Conservation (phyloP, 2,113 vertebrate species). For the Typhlomys cinereus region DNA sequence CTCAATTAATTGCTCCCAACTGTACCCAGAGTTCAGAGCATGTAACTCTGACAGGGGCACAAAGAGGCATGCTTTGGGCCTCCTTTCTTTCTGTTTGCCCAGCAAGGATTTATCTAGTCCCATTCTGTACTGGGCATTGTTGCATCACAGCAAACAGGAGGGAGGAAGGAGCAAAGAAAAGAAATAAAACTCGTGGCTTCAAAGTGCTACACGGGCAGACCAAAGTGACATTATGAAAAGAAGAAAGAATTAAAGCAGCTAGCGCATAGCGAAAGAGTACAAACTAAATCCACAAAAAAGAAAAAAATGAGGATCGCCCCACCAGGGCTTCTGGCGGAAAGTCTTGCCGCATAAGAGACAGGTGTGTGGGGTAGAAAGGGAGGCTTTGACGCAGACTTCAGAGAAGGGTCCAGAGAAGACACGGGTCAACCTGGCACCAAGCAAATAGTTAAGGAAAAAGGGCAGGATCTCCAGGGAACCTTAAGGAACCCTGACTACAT, state of each 20-base stretch:
- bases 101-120: background rate
- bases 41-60: too few species aligned
- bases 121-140: background rate
- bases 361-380: fast-evolving
- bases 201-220: background rate
- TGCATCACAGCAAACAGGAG: background rate
- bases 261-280: background rate
- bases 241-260: background rate
- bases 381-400: fast-evolving
- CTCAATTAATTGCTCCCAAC: too few species aligned
- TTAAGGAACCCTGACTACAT: background rate
- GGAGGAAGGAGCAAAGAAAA: background rate
- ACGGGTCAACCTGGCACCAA: too few species aligned
- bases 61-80: fast-evolving
- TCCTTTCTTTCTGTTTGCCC: background rate
- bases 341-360: background rate
- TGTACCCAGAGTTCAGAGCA: too few species aligned
- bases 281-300: background rate
- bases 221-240: background rate
- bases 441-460: too few species aligned
- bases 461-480: background rate
- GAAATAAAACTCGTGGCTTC: background rate
- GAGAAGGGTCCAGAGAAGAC: background rate
- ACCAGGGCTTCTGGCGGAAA: background rate
- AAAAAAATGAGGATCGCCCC: background rate